Evolutionary conservation across 1,140 invertebrate species (phyloP).

Genomic region (Pinna nobilis): DNA sequence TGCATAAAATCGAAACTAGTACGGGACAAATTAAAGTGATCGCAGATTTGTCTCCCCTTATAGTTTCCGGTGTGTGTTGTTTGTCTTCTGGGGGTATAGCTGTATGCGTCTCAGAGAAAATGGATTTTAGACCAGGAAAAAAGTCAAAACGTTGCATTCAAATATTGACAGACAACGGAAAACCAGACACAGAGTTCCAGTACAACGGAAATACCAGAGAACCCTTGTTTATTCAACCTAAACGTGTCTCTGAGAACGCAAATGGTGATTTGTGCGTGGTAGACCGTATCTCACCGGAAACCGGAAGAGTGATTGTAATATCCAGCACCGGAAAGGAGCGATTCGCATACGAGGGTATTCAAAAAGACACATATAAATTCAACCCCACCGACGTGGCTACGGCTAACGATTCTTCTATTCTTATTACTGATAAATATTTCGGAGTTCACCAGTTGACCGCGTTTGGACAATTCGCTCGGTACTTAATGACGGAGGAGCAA

Average conservation of each 20-base stretch:
- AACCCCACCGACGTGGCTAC: neutral
- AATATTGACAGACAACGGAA: neutral
- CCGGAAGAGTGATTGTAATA: conserved; percentile 2
- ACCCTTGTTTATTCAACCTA: neutral
- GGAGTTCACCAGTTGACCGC: conserved; percentile 4
- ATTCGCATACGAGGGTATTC: neutral
- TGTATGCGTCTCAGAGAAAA: conserved; percentile 2
- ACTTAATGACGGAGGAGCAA: neutral
- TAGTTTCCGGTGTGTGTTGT: neutral
- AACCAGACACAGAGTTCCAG: neutral
- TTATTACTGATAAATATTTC: conserved; percentile 1
- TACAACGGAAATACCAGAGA: conserved; percentile 4
- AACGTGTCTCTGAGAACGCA: neutral
- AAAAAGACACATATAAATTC: neutral
- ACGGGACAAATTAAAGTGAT: neutral
- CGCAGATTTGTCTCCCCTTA: neutral
- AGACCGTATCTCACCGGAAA: neutral
- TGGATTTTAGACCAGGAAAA: neutral
- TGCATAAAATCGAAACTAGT: neutral
- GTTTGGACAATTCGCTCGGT: neutral
- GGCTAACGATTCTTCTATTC: neutral
- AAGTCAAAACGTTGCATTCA: conserved; percentile 1
- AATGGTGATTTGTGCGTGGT: conserved; percentile 12
- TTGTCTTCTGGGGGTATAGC: conserved; percentile 5
- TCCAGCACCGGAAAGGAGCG: neutral